Percentiles rank a stretch among this genome's conserved stretches.
phyloP scores from a whole-genome alignment of 1,140 invertebrate species.

The Formica exsecta region DNA sequence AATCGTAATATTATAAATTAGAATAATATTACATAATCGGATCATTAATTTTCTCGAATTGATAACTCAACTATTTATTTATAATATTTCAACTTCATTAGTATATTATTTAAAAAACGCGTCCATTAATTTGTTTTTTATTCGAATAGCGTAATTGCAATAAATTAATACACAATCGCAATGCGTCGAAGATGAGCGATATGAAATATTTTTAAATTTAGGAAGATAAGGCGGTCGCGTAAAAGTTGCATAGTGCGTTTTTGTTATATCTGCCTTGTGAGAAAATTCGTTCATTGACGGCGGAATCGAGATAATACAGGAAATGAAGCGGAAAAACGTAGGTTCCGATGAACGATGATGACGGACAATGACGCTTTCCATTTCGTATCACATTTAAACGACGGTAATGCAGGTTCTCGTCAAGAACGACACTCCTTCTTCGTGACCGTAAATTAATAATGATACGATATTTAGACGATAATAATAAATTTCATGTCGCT shows the following conservation, averaged over 20 bases:
- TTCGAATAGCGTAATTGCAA: neutral
- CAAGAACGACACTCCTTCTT: neutral
- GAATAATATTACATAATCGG: neutral
- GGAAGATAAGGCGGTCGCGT: neutral
- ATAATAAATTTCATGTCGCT: neutral
- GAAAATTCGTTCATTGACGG: neutral
- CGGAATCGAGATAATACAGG: constrained; percentile 3
- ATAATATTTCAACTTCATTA: neutral
- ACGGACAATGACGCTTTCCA: neutral
- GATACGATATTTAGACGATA: constrained; percentile 15
- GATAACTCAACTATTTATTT: neutral
- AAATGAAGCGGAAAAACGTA: constrained; percentile 13
- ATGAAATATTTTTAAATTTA: neutral
- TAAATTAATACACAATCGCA: neutral
- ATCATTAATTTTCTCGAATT: neutral
- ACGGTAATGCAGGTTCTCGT: constrained; percentile 6
- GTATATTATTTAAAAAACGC: neutral
- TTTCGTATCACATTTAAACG: neutral
- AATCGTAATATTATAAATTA: neutral
- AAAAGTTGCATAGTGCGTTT: constrained; percentile 1
- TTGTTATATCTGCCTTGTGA: neutral
- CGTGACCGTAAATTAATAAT: constrained; percentile 32
- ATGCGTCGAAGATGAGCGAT: neutral
- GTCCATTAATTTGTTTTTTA: neutral
- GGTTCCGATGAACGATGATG: neutral